Evolutionary conservation across 2,113 vertebrate species (phyloP).

Genomic region (Strix aluco): DNA sequence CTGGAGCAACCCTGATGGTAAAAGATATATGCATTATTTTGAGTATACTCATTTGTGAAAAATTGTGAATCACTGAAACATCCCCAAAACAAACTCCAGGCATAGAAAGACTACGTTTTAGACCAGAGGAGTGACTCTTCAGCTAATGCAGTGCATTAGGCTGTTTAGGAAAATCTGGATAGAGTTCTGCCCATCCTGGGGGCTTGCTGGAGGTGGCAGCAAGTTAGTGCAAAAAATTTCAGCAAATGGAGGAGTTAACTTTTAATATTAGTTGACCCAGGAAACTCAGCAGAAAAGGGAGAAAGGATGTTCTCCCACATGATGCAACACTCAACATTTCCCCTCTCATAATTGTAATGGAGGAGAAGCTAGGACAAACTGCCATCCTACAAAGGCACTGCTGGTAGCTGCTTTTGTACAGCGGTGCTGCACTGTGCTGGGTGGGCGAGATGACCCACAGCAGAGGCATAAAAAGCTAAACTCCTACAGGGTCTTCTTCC

Average conservation of each 20-base stretch:
- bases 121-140: not conserved
- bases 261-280: not conserved
- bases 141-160: not conserved
- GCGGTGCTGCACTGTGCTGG: not conserved
- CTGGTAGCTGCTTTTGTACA: not conserved
- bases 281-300: not conserved
- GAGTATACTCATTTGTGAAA: not conserved
- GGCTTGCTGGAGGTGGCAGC: not conserved
- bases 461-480: not conserved
- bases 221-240: not conserved
- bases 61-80: not conserved
- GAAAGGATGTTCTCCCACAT: not conserved
- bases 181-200: not conserved
- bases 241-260: not conserved
- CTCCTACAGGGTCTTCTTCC: not conserved
- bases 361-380: not conserved
- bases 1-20: not conserved
- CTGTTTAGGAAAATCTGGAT: not conserved
- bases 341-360: not conserved
- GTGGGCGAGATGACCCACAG: not conserved
- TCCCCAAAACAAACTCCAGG: not conserved
- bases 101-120: not conserved
- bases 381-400: rapidly evolving
- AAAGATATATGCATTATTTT: not conserved
- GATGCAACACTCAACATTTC: not conserved